A percentile compares a stretch with the other conserved stretches of the same genome.
These are phyloP conservation scores for Cerceris ruficornis DNA, from an alignment of 2,888 invertebrate genomes.

Conservation along the genomic window DNA sequence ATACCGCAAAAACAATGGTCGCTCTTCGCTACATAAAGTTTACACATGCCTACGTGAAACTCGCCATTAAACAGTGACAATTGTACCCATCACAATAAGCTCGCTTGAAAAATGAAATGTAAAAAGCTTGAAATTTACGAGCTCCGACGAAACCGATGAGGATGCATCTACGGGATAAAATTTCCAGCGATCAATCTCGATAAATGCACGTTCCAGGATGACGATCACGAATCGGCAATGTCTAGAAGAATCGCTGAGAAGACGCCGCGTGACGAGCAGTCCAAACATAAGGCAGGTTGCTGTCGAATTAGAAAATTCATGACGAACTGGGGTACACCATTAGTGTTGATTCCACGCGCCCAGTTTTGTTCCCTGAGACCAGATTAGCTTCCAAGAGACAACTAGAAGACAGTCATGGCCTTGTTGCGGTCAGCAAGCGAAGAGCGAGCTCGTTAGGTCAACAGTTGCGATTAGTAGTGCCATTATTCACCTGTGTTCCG, in stretches of 20 bases:
- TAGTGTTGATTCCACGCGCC: slow-evolving; percentile 18
- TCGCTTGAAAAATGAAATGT: no score
- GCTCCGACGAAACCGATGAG: no score
- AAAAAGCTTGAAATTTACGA: no score
- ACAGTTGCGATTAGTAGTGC: slow-evolving; percentile 77
- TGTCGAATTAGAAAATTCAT: slow-evolving; percentile 24
- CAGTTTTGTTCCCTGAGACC: slow-evolving; percentile 47
- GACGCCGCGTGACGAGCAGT: slow-evolving; percentile 19
- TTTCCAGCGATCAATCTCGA: no score
- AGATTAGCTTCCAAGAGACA: slow-evolving; percentile 51
- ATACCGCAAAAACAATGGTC: slow-evolving; percentile 19
- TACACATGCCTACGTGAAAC: not conserved
- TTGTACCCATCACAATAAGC: no score
- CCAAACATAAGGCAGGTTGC: slow-evolving; percentile 49
- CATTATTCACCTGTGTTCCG: slow-evolving; percentile 81
- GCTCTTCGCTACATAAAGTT: slow-evolving; percentile 5
- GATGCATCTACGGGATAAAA: no score
- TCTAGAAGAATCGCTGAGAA: slow-evolving; percentile 16
- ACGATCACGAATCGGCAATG: slow-evolving; percentile 6
- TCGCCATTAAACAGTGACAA: no score
- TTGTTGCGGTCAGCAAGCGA: slow-evolving; percentile 69
- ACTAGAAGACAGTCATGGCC: slow-evolving; percentile 64
- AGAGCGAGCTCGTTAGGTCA: slow-evolving; percentile 75
- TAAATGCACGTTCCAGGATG: not conserved
- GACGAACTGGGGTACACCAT: not conserved